A percentile compares a stretch with the other conserved stretches of the same genome.
Evolutionary conservation across 1,140 invertebrate species (phyloP).

Genomic region (Sinella curviseta): DNA sequence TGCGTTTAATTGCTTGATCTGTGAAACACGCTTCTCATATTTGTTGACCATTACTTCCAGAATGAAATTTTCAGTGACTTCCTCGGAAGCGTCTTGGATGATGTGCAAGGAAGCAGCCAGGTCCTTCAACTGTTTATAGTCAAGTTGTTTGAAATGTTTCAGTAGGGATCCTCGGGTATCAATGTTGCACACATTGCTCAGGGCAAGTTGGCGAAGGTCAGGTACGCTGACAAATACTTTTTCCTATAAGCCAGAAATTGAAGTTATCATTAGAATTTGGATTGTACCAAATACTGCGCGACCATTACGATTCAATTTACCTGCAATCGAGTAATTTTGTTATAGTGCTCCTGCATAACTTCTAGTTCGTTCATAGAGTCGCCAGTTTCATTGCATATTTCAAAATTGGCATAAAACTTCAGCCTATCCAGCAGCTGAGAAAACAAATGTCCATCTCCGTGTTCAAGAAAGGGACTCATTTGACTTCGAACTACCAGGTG

Average conservation of each 20-base stretch:
- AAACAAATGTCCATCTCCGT: slow-evolving; percentile 88
- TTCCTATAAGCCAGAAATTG: slow-evolving; percentile 65
- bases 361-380: slow-evolving; percentile 90
- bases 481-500: slow-evolving; percentile 90
- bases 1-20: slow-evolving; percentile 91
- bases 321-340: slow-evolving; percentile 84
- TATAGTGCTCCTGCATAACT: slow-evolving; percentile 90
- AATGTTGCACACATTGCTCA: slow-evolving; percentile 91
- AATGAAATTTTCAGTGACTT: slow-evolving; percentile 76
- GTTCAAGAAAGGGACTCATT: slow-evolving; percentile 71
- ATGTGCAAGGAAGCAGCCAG: slow-evolving; percentile 85
- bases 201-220: slow-evolving; percentile 79
- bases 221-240: slow-evolving; percentile 90
- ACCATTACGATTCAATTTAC: slow-evolving; percentile 56
- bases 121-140: slow-evolving; percentile 75
- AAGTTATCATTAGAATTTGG: background rate
- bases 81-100: slow-evolving; percentile 72
- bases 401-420: slow-evolving; percentile 95
- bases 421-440: slow-evolving; percentile 89
- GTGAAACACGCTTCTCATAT: slow-evolving; percentile 86
- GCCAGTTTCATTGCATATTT: slow-evolving; percentile 95
- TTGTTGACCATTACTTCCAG: slow-evolving; percentile 80
- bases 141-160: slow-evolving; percentile 79
- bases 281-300: background rate
- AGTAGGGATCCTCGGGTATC: slow-evolving; percentile 81